Percentiles rank a stretch among this genome's conserved stretches.
phyloP scores from a whole-genome alignment of 2,113 vertebrate genomes.

The Protobothrops flavoviridis region DNA sequence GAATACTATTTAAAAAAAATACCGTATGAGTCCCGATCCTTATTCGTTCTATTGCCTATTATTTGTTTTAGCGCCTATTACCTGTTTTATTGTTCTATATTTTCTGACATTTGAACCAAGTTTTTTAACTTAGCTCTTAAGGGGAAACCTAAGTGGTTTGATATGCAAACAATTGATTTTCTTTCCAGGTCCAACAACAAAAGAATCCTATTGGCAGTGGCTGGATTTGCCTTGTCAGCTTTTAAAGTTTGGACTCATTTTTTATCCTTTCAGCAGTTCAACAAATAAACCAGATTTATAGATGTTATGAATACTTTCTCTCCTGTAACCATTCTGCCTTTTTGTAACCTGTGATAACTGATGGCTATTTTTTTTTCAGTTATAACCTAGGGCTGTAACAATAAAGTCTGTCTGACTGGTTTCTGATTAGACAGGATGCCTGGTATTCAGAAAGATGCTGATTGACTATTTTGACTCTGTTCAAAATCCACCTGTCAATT shows the following conservation, averaged over 20 bases:
- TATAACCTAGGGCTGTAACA: background rate
- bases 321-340: background rate
- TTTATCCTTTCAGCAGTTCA: background rate
- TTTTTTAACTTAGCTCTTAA: background rate
- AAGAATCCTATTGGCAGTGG: background rate
- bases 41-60: background rate
- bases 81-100: background rate
- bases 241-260: background rate
- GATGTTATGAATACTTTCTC: background rate
- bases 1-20: background rate
- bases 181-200: background rate
- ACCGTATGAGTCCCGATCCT: background rate
- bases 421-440: background rate
- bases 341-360: background rate
- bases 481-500: slow-evolving; percentile 4
- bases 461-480: background rate
- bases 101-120: background rate
- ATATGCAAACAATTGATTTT: background rate
- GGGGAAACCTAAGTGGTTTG: background rate
- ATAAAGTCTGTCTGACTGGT: background rate
- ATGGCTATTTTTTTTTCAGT: background rate
- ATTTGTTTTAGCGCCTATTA: background rate
- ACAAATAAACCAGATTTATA: background rate
- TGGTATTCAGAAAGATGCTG: background rate
- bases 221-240: background rate